Percentiles rank a stretch among this genome's conserved stretches.
These are phyloP conservation scores for Saccopteryx bilineata DNA, from an alignment of 2,113 vertebrate genomes.

Conservation along the genomic window DNA sequence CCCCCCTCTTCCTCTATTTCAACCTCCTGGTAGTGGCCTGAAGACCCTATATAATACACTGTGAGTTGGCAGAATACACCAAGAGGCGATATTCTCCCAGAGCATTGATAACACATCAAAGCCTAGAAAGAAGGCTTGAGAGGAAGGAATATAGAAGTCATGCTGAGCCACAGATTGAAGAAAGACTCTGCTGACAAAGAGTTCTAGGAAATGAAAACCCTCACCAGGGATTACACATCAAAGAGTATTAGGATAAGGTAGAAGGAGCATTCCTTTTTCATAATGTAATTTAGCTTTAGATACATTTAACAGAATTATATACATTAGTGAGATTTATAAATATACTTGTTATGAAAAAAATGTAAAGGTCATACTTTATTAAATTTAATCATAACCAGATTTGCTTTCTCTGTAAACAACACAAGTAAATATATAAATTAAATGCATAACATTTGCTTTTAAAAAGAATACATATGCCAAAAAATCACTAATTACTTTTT, in stretches of 20 bases:
- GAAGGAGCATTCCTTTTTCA: constrained; percentile 26
- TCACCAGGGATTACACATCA: constrained; percentile 37
- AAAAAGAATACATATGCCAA: background rate
- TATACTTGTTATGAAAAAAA: constrained; percentile 35
- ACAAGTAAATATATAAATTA: constrained; percentile 46
- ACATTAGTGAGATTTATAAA: constrained; percentile 55
- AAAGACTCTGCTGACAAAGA: constrained; percentile 23
- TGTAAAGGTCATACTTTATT: constrained; percentile 57
- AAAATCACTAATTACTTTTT: constrained; percentile 41
- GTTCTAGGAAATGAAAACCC: constrained; percentile 17
- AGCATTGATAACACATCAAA: background rate
- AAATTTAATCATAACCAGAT: constrained; percentile 53
- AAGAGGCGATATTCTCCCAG: background rate
- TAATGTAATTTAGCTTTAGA: constrained; percentile 19
- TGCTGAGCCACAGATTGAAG: background rate
- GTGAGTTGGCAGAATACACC: background rate
- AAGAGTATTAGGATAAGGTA: constrained; percentile 24
- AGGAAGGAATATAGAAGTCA: background rate
- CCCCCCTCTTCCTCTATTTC: background rate
- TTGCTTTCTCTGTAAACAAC: constrained; percentile 66
- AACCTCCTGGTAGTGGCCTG: background rate
- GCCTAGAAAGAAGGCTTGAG: background rate
- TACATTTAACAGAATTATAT: constrained; percentile 52
- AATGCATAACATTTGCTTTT: constrained; percentile 6
- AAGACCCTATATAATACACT: background rate